Base-by-base conservation (phyloP, 2,888 invertebrate species). In the Choreutis nemorana region DNA sequence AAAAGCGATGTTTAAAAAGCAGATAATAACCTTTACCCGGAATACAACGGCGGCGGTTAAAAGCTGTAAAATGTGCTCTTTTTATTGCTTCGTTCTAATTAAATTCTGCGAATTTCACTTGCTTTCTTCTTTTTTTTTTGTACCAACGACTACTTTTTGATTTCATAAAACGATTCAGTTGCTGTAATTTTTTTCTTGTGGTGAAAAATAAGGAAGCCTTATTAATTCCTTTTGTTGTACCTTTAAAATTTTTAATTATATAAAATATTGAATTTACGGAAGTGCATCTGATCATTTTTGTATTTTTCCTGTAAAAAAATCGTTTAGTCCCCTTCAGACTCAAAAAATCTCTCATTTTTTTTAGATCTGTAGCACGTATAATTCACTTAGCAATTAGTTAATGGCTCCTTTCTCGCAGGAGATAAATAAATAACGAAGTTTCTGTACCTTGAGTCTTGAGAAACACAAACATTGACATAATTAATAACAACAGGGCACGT, bases 51-150 rank as follows among this genome's bases (percentile, higher is more conserved):
- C 37, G n/a, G 53, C 55, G 58, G 57, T 56, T 49, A 55, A 57
- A 55, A 52, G 59, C 61, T 60, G 65, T 59, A 56, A 65, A 70
- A 63, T 58, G 58, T 59, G 56, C 55, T 54, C 56, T 58, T 66
- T n/a, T 71, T 65, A 66, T 70, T 63, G 55, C 57, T 36, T 34
- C 50, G 54, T 55, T 68, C 63, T 71, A 72, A 72, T 72, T 68
- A 61, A 66, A 66, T 67, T 68, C 63, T 63, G 66, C 54, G 53
- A 55, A 50, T 56, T 59, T 45, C 34, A 33, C 40, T 43, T 38
- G 47, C 41, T 58, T 57, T 47, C 50, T 50, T 54, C 47, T 44
- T 58, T 57, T 48, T 41, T 44, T 44, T 52, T 51, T 52, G 13
- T 27, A 9, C 12, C 21, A 14, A 21, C 20, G 28, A 27, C 20